Percentiles rank a stretch among this genome's conserved stretches.
phyloP scores from a whole-genome alignment of 2,888 invertebrate species.

The Lingula anatina region DNA sequence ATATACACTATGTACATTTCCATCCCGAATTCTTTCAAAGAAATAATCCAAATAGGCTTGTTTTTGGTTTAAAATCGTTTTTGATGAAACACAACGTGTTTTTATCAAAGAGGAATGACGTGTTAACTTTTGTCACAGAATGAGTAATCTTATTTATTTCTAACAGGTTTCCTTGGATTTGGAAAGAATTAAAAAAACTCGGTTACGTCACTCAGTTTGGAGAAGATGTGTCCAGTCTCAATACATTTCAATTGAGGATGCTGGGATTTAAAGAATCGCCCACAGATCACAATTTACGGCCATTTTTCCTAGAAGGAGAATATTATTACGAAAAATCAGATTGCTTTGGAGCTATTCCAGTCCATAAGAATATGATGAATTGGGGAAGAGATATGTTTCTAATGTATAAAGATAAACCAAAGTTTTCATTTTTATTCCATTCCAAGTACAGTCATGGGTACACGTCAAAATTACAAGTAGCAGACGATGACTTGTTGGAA shows the following conservation, averaged over 20 bases:
- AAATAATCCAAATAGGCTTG: no score
- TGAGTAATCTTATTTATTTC: no score
- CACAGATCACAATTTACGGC: slow-evolving; percentile 82
- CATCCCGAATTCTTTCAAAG: no score
- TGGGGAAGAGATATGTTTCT: slow-evolving; percentile 57
- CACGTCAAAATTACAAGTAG: slow-evolving; percentile 68
- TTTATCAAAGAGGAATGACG: no score
- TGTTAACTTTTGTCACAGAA: no score
- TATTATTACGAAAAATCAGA: background rate
- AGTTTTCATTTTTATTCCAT: slow-evolving; percentile 82
- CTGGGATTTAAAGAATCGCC: slow-evolving; percentile 77
- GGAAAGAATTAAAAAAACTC: slow-evolving; percentile 64
- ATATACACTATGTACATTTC: no score
- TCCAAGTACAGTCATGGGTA: slow-evolving; percentile 83
- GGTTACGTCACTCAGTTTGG: slow-evolving; percentile 67
- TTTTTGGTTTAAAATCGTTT: no score
- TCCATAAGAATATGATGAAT: slow-evolving; percentile 25
- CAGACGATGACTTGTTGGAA: slow-evolving; percentile 65
- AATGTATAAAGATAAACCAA: slow-evolving; percentile 65
- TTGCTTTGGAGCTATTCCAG: slow-evolving; percentile 57
- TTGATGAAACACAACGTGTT: no score
- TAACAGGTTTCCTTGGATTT: slow-evolving; percentile 84
- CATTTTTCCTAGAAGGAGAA: slow-evolving; percentile 55
- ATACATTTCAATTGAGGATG: slow-evolving; percentile 83
- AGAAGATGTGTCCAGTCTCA: slow-evolving; percentile 76